phyloP scores from a whole-genome alignment of 2,888 invertebrate genomes.

The Smittia sp. region DNA sequence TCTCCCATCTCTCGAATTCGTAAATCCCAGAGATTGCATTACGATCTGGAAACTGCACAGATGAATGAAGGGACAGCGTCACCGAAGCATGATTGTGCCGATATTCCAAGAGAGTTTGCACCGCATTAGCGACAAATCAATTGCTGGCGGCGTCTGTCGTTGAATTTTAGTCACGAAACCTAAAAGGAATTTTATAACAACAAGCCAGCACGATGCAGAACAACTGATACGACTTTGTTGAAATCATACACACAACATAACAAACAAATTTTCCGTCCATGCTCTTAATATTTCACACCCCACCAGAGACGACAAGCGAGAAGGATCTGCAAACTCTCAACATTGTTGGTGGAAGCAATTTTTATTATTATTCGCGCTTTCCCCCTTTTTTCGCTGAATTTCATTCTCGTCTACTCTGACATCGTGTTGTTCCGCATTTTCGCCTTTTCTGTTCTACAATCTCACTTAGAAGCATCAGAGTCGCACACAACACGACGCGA shows the following conservation, averaged over 20 bases:
- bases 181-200: too few species aligned
- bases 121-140: too few species aligned
- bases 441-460: background rate
- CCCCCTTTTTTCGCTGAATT: background rate
- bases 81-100: too few species aligned
- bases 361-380: slow-evolving; percentile 7
- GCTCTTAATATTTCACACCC: slow-evolving; percentile 17
- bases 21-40: background rate
- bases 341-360: background rate
- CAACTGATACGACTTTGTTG: slow-evolving; percentile 15
- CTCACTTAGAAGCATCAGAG: background rate
- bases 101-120: too few species aligned
- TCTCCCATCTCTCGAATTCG: background rate
- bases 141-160: too few species aligned
- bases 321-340: background rate
- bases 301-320: background rate
- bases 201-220: slow-evolving; percentile 10
- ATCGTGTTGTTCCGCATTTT: background rate
- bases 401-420: background rate
- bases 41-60: too few species aligned
- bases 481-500: background rate
- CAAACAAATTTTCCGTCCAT: slow-evolving; percentile 27
- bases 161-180: background rate
- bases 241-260: slow-evolving; percentile 17
- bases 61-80: too few species aligned